These are phyloP conservation scores for Simalia tracyae DNA, from an alignment of 2,797 vertebrate genomes.

Conservation along the genomic window DNA sequence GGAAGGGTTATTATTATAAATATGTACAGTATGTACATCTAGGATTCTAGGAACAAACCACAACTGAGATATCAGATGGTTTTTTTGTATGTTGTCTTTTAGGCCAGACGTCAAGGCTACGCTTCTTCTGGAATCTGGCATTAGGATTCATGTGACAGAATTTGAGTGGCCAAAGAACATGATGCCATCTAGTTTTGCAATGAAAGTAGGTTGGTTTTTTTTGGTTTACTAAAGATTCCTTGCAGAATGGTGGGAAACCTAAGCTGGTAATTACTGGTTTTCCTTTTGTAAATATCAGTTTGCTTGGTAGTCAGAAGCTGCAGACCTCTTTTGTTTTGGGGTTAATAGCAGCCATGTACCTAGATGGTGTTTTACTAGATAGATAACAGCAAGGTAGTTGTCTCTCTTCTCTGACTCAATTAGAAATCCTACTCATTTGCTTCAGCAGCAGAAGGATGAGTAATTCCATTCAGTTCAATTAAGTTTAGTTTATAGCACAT, in stretches of 20 bases:
- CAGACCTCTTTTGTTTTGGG: too few relatives aligned
- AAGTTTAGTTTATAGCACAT: neutral
- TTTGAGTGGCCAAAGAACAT: constrained; percentile 98
- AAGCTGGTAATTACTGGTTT: neutral
- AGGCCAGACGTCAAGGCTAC: constrained; percentile 93
- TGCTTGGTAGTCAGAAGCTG: neutral
- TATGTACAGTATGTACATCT: neutral
- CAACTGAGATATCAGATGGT: neutral
- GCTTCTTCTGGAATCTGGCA: constrained; percentile 92
- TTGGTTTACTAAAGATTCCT: accelerated
- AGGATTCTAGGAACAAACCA: neutral
- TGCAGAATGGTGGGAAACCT: accelerated
- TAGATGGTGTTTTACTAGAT: neutral
- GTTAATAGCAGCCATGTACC: neutral
- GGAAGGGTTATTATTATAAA: neutral
- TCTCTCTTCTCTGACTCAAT: neutral
- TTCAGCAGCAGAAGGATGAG: neutral
- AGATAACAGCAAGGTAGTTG: neutral
- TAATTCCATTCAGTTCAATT: neutral
- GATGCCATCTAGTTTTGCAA: constrained; percentile 97
- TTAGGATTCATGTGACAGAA: constrained; percentile 92
- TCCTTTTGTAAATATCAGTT: neutral
- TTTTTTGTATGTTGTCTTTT: neutral
- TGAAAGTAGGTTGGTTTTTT: constrained; percentile 84
- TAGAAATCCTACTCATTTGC: neutral